Conservation (phyloP, 37 sponge, comb jelly and placozoan genomes). For the Halichondria panicea region DNA sequence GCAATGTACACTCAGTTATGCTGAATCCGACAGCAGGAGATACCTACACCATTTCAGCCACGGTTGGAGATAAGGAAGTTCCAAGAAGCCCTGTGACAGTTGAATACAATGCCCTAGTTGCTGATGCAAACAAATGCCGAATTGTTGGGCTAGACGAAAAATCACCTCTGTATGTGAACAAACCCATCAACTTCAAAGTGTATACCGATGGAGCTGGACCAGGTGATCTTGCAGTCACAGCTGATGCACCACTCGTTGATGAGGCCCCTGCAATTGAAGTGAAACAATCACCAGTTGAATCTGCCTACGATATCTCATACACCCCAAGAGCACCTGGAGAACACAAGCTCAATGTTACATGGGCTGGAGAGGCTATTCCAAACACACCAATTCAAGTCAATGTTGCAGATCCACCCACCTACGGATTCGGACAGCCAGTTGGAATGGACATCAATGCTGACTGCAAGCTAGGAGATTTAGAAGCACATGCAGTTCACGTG, state of each 20-base stretch:
- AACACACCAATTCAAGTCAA: slow-evolving; percentile 45
- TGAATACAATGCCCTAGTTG: not conserved
- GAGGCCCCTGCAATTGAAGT: not conserved
- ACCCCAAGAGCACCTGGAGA: slow-evolving; percentile 43
- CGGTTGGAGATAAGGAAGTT: slow-evolving; percentile 15
- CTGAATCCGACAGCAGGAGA: slow-evolving; percentile 44
- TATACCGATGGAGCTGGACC: slow-evolving; percentile 19
- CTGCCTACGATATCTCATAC: too few species aligned
- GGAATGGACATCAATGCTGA: slow-evolving; percentile 36
- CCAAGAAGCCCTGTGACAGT: slow-evolving; percentile 43
- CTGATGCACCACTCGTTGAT: slow-evolving; percentile 13
- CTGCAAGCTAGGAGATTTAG: slow-evolving; percentile 43
- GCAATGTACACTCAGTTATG: not conserved
- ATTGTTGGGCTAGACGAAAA: slow-evolving; percentile 21
- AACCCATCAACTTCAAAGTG: slow-evolving; percentile 18
- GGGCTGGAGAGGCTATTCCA: slow-evolving; percentile 43
- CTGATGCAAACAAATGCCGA: slow-evolving; percentile 23
- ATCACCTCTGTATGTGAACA: slow-evolving; percentile 22
- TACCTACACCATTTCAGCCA: slow-evolving; percentile 36
- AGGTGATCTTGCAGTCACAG: slow-evolving; percentile 45
- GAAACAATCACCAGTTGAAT: slow-evolving; percentile 10
- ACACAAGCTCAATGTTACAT: slow-evolving; percentile 45
- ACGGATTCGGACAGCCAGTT: slow-evolving; percentile 23
- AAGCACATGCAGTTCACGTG: slow-evolving; percentile 43
- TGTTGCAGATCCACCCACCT: slow-evolving; percentile 21